These are phyloP conservation scores for Sipha maydis DNA, from an alignment of 2,888 invertebrate genomes.

Conservation along the genomic window DNA sequence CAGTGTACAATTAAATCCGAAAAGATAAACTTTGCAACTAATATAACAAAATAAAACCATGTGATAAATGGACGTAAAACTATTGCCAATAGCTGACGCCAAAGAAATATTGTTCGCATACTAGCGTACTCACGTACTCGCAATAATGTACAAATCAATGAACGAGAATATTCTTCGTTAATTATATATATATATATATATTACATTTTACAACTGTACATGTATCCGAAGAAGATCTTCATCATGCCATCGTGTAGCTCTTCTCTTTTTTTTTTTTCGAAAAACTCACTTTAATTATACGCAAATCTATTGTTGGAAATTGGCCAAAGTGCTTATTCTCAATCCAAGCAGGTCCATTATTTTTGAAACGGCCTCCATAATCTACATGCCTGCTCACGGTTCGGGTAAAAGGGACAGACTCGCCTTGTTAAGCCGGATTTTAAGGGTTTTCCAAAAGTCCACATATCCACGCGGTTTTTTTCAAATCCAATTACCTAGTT, in stretches of 20 bases:
- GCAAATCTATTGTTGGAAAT: not conserved
- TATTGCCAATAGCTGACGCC: too few species aligned
- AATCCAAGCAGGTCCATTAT: not conserved
- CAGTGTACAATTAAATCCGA: not conserved
- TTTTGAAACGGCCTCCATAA: not conserved
- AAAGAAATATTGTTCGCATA: too few species aligned
- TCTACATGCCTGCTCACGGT: not conserved
- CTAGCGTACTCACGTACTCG: too few species aligned
- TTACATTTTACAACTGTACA: too few species aligned
- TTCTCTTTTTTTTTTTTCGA: not conserved
- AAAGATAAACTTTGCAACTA: not conserved
- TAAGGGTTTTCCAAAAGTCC: not conserved
- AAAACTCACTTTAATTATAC: slow-evolving; percentile 7
- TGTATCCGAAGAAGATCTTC: not conserved
- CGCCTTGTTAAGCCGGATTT: not conserved
- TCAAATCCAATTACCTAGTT: not conserved
- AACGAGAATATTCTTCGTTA: too few species aligned
- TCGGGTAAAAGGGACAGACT: not conserved
- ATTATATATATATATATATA: too few species aligned
- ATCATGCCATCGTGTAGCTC: not conserved
- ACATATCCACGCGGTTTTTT: not conserved
- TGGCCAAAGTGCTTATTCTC: slow-evolving; percentile 8
- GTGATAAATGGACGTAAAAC: not conserved
- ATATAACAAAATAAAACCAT: not conserved
- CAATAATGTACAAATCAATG: too few species aligned